phyloP scores from a whole-genome alignment of 2,113 vertebrate genomes.

The Ardeotis arabs region DNA sequence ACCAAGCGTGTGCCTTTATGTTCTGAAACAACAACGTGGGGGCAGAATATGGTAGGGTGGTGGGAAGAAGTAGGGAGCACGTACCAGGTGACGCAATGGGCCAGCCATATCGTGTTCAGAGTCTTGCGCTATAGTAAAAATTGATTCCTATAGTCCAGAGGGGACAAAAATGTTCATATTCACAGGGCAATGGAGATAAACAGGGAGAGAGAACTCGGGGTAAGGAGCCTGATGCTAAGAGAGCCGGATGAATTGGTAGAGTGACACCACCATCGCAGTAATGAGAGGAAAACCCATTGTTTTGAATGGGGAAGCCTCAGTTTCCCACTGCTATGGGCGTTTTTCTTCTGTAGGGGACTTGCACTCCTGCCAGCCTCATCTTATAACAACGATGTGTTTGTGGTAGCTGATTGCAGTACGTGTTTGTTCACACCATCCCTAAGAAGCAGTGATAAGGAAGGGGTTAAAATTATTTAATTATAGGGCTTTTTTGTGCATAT shows the following conservation, averaged over 20 bases:
- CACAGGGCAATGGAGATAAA: background rate
- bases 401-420: background rate
- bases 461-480: background rate
- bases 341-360: background rate
- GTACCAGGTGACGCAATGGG: background rate
- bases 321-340: background rate
- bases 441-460: background rate
- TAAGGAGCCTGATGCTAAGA: background rate
- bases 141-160: background rate
- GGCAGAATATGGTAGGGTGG: background rate
- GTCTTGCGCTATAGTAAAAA: background rate
- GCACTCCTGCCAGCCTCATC: background rate
- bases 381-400: background rate
- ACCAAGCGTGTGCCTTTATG: fast-evolving
- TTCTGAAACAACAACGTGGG: background rate
- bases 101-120: background rate
- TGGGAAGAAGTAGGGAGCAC: background rate
- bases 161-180: background rate
- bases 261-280: background rate
- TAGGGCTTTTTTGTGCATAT: background rate
- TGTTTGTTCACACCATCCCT: background rate
- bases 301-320: background rate
- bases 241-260: background rate
- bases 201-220: background rate
- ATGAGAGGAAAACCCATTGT: background rate